These are phyloP conservation scores for Leptosomus discolor DNA, from an alignment of 2,113 vertebrate species.

Conservation along the genomic window DNA sequence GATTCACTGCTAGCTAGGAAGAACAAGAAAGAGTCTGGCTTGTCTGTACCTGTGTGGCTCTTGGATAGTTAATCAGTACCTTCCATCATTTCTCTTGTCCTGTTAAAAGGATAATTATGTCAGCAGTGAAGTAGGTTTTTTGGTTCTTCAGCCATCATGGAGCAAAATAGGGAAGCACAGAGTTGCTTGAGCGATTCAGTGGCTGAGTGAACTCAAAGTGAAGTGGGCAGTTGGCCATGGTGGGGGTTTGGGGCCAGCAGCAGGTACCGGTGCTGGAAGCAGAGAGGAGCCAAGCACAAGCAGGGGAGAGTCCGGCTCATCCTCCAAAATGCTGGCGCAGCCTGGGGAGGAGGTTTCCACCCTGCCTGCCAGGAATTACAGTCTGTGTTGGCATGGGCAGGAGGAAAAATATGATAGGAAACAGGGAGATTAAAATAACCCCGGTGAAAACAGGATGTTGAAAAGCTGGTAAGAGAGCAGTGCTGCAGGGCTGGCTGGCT, in stretches of 20 bases:
- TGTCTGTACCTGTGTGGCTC: neutral
- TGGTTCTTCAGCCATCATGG: neutral
- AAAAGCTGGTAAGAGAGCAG: neutral
- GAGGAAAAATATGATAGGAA: conserved; percentile 21
- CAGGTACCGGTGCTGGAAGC: neutral
- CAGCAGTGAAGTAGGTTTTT: neutral
- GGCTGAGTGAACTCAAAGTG: neutral
- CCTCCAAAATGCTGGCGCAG: neutral
- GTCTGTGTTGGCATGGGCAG: neutral
- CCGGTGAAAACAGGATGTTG: neutral
- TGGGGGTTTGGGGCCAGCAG: neutral
- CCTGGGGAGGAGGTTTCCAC: neutral
- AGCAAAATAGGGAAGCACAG: neutral
- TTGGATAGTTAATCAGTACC: neutral
- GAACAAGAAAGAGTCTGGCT: neutral
- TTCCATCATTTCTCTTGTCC: neutral
- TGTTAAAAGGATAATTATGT: neutral
- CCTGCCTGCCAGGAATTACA: neutral
- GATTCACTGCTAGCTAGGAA: neutral
- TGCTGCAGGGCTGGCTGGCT: neutral
- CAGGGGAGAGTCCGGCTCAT: neutral
- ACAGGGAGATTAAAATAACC: neutral
- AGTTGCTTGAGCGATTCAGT: rapidly evolving
- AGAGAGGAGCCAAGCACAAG: rapidly evolving
- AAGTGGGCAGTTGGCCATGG: rapidly evolving